Base-by-base conservation (phyloP, 92 coral and sea anemone genomes). In the Pocillopora meandrina region DNA sequence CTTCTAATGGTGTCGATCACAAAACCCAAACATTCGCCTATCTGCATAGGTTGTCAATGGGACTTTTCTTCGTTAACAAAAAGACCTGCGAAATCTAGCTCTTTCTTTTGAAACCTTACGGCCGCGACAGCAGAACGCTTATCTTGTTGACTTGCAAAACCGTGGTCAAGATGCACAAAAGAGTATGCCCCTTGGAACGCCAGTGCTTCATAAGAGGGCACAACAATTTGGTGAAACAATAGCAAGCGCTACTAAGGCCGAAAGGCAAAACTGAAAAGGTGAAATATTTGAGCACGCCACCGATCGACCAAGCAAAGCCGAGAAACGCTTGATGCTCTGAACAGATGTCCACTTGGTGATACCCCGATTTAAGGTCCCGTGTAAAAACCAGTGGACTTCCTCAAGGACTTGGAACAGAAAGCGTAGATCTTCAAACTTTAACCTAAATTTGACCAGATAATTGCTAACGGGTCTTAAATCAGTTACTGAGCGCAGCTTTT, bases 331-430 rank as follows among this genome's bases (percentile, higher is more conserved):
- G 81, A 57, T 75, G 90, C n/a, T 57, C 49, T 0, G 2, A 13
- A 47, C 9, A 87, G 55, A 89, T 89, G 67, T 89, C 89, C 11
- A 89, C 75, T 12, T 89, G 89, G 59, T 89, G 86, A 49, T 79
- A 89, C 5, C 89, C 92, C 1, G 85, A 88, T 58, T 88, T 71
- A 1, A 88, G 81, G 33, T 85, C 89, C 89, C 85, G 84, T 1
- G 85, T 84, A 36, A 84, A 64, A 80, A 89, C 82, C 85, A 89
- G 18, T n/a, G 61, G 13, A 26, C 60, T 47, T 74, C 68, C n/a
- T 80, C 77, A 34, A 89, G 74, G 35, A 89, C 63, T 34, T 84
- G 61, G 14, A 86, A 21, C 21, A 79, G 68, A 13, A 49, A 72
- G 33, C 72, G 26, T n/a, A 85, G 31, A n/a, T 91, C 84, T 20